These are phyloP conservation scores for Hymenopus coronatus DNA, from an alignment of 2,888 invertebrate genomes.

Conservation along the genomic window DNA sequence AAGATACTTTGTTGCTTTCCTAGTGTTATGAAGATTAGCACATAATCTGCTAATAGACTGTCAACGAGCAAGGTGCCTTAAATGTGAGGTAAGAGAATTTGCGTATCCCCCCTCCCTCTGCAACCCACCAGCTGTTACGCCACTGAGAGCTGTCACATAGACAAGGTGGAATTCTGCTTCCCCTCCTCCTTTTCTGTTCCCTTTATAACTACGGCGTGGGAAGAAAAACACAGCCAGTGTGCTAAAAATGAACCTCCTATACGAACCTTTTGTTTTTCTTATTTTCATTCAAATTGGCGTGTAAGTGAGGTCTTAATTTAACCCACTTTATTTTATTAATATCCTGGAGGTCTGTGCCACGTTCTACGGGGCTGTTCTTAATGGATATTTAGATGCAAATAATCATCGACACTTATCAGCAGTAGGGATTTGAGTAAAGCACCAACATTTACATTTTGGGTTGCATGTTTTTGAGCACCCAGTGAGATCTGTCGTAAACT, in stretches of 20 bases:
- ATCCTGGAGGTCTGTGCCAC: neutral
- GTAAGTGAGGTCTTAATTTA: neutral
- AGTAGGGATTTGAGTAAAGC: neutral
- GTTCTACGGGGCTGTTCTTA: neutral
- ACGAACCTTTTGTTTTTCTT: neutral
- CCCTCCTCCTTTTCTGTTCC: neutral
- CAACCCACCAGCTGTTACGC: neutral
- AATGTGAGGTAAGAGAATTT: neutral
- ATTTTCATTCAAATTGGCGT: neutral
- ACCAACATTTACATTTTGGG: too few relatives aligned
- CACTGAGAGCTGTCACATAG: neutral
- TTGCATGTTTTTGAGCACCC: too few relatives aligned
- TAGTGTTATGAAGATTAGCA: too few relatives aligned
- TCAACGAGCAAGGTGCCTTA: too few relatives aligned
- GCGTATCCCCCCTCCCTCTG: neutral
- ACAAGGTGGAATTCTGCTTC: neutral
- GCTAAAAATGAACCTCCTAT: neutral
- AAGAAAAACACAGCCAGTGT: neutral
- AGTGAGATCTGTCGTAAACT: too few relatives aligned
- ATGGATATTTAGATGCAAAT: neutral
- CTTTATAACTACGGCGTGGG: neutral
- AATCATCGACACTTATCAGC: neutral
- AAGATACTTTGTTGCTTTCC: too few relatives aligned
- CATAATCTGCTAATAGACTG: too few relatives aligned
- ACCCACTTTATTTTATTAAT: neutral